Evolutionary conservation across 1,140 invertebrate species (phyloP), one percentile per base, ranked within the genome.

Genomic region (Branchinecta lindahli): DNA sequence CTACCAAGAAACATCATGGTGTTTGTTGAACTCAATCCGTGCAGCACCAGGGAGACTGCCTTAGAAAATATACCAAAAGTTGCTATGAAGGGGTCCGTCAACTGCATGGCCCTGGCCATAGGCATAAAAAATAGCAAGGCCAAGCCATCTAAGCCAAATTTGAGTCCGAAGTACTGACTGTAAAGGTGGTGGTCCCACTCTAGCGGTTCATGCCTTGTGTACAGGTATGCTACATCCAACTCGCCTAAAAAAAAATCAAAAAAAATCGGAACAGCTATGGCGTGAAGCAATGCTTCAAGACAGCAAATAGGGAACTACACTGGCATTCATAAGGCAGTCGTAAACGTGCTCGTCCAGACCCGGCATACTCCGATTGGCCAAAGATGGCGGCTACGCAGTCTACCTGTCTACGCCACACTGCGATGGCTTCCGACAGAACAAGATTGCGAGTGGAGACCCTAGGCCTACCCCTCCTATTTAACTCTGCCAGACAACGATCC

Each of bases 161-260:
- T 79, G n/a, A 77, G 66, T 8, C 77, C 80, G 72, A 77, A 79
- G 67, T 77, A 81, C 67, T 77, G 77, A 5, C 77, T 78, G 72
- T 78, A 82, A 7, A 73, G 75, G 10, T 75, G 74, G 69, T 77
- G 76, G 15, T 73, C 74, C 80, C 81, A 82, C 18, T 70, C 33
- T 47, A 80, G 71, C n/a, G 78, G 77, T 18, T 75, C 70, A 66
- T 76, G 75, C 65, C 75, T 75, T 7, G 77, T 74, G 74, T 74
- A 78, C 46, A 80, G 75, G 70, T 75, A 80, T 0, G 76, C 71
- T 9, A 82, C 74, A 68, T 79, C 78, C 66, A 76, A 72, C 67
- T 81, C 78, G 45, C 78, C 80, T 81, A 73, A 66, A 74, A 76
- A 67, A 61, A 6, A 67, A 73, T 66, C 10, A 66, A 18, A 44